These are phyloP conservation scores for Elephantulus edwardii DNA, from an alignment of 2,113 vertebrate genomes.

Conservation along the genomic window DNA sequence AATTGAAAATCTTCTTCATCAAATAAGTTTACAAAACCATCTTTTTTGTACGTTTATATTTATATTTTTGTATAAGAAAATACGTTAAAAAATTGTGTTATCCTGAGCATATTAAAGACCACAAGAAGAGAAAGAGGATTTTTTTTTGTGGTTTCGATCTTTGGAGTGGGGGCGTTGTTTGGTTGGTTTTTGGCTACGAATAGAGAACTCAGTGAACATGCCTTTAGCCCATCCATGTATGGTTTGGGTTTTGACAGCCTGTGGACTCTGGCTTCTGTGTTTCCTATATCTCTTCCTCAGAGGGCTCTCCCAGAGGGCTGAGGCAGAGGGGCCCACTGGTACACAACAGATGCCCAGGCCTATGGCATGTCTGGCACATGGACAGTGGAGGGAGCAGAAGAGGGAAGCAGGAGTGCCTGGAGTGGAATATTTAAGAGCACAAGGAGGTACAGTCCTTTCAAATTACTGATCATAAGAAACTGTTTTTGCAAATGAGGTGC, in stretches of 20 bases:
- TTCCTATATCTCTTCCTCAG: conserved; percentile 22
- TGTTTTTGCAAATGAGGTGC: not conserved
- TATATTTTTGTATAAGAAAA: no score
- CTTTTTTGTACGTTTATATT: no score
- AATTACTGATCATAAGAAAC: conserved; percentile 60
- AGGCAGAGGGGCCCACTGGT: not conserved
- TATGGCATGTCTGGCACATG: conserved; percentile 44
- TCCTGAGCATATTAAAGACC: not conserved
- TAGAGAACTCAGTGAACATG: not conserved
- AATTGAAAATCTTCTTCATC: not conserved
- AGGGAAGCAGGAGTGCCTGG: conserved; percentile 3
- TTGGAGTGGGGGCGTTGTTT: no score
- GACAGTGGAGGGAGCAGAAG: not conserved
- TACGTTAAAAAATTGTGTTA: no score
- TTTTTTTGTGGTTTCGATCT: not conserved
- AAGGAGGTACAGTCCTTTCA: conserved; percentile 40
- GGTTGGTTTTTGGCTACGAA: not conserved
- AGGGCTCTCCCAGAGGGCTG: not conserved
- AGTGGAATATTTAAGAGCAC: conserved; percentile 57
- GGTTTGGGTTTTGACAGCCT: conserved; percentile 43
- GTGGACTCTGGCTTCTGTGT: not conserved
- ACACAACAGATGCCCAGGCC: conserved; percentile 63
- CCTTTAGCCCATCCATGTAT: conserved; percentile 1
- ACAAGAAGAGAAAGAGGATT: not conserved
- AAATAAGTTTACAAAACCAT: not conserved